Evolutionary conservation across 2,888 invertebrate genomes (phyloP), one percentile per base, ranked within the genome.

Genomic region (Ernsta delagoae): DNA sequence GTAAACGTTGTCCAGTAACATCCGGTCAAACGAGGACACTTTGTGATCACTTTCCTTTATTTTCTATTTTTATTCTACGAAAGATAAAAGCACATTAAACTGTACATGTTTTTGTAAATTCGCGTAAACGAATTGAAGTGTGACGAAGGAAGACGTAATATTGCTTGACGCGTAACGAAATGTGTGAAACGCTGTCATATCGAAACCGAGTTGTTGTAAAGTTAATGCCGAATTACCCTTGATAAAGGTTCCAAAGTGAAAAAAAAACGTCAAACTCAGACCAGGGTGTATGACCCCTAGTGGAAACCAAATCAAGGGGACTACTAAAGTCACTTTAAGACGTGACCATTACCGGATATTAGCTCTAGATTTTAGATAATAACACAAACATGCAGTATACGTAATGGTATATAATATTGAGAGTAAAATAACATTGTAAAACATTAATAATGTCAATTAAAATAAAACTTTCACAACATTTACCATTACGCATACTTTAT

Each of bases 271-370:
- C 73, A 77, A 75, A 77, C 79, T 79, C 73, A 78, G 81, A 89
- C 80, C 92, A 94, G 94, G 94, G 95, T 94, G 88, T 92, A 94
- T 93, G 95, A 94, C 94, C 95, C 95, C 94, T 95, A 95, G 94
- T 96, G 96, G 95, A 96, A 96, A 96, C 96, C 96, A 96, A 96
- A 96, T 96, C 96, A 96, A 95, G 94, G 94, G 94, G 92, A 57
- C 56, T 79, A 64, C 72, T 84, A 95, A 95, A 94, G 95, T 95
- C 95, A 95, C 95, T 86, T 85, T 87, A 94, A 89, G 94, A 95
- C 95, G 95, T 95, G 95, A 94, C 95, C 94, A 80, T 82, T 84
- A 82, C 82, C 90, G 78, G 79, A 78, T 72, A 68, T 71, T 75
- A 74, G 70, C 60, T 70, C 70, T 63, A 71, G 59, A 65, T 34